A percentile compares a stretch with the other conserved stretches of the same genome.
These are phyloP conservation scores for Thelaira solivaga DNA, from an alignment of 2,888 invertebrate genomes.

Conservation along the genomic window DNA sequence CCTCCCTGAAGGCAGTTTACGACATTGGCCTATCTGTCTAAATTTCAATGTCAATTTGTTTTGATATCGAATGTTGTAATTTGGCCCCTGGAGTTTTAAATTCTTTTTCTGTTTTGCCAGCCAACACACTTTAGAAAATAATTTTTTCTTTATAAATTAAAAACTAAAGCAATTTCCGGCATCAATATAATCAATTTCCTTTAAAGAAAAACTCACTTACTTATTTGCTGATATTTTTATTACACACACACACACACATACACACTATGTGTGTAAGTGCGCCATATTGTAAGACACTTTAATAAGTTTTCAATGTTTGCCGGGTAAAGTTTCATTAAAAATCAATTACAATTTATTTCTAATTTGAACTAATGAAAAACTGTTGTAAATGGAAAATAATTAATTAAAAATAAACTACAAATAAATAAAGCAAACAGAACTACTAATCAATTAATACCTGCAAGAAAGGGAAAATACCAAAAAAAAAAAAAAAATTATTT, in stretches of 20 bases:
- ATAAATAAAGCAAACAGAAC: not conserved
- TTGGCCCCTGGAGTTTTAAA: no score
- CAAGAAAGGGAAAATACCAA: not conserved
- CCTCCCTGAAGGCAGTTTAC: no score
- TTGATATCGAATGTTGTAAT: no score
- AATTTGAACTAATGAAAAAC: conserved; percentile 45
- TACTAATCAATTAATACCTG: conserved; percentile 27
- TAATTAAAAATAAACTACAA: conserved; percentile 17
- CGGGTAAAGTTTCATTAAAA: conserved; percentile 38
- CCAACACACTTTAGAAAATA: not conserved
- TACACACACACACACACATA: not conserved
- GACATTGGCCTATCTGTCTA: no score
- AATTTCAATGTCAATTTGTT: no score
- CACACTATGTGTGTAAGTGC: no score
- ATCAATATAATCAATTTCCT: conserved; percentile 44
- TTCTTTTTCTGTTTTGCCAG: no score
- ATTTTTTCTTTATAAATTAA: not conserved
- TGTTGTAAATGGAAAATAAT: conserved; percentile 34
- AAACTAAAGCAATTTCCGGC: not conserved
- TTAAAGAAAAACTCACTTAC: conserved; percentile 39
- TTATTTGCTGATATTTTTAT: not conserved
- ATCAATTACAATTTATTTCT: conserved; percentile 37
- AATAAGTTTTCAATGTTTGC: not conserved
- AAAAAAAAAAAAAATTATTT: no score
- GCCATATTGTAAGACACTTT: not conserved